Evolutionary conservation across 1,140 invertebrate species (phyloP), one percentile per base, ranked within the genome.

Genomic region (Conus betulinus): DNA sequence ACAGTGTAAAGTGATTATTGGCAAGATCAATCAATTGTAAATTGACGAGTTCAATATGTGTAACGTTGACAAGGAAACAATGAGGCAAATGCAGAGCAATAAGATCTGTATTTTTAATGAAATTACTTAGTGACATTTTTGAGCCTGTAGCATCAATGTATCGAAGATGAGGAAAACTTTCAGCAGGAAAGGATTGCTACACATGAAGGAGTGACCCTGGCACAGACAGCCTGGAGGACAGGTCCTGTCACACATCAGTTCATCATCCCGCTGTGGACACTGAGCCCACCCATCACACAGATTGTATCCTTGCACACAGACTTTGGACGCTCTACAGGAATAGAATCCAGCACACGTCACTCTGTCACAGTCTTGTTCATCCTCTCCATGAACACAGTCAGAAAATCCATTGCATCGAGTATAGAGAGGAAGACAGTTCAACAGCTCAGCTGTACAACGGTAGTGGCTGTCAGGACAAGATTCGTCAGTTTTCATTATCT

Each of bases 251-350:
- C 82, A 84, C 82, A 63, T 39, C n/a, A n/a, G n/a, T n/a, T 84
- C 82, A n/a, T 84, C 82, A 52, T 84, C 82, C 13, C n/a, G n/a
- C n/a, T n/a, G 82, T 3, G 82, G 82, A 63, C 82, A 84, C 55
- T 84, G 82, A 82, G 52, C 39, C 13, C 60, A 23, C 27, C 87
- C 87, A 81, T 90, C 89, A 81, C 89, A 90, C n/a, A 90, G 5
- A 83, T n/a, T 51, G 23, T 55, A 6, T n/a, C 39, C 39, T 20
- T 87, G 85, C 53, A 87, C 71, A 57, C 85, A 87, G n/a, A 87
- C 20, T 39, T 5, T 39, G 17, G 82, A 84, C 4, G 53, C 82
- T 10, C 82, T 5, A 25, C 82, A 39, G 39, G 0, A 84, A 23
- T 63, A 63, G 57, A 81, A 84, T 10, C 53, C 82, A 13, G 51